Conservation (phyloP, 2,888 invertebrate species). For the Lasioglossum lativentre region DNA sequence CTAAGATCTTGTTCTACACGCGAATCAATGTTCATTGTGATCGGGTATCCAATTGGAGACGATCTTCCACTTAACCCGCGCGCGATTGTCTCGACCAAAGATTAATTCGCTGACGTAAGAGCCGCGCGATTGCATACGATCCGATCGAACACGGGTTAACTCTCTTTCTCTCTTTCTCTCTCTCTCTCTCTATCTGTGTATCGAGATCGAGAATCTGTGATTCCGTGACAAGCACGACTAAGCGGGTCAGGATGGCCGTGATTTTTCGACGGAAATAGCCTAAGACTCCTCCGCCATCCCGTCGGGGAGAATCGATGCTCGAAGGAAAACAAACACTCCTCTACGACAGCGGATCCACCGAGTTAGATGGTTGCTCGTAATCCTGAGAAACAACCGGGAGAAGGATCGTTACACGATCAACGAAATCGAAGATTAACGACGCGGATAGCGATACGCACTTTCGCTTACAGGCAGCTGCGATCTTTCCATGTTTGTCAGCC, state of each 20-base stretch:
- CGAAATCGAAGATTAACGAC: neutral
- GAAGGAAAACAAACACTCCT: constrained; percentile 12
- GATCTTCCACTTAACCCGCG: neutral
- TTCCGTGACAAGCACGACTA: constrained; percentile 20
- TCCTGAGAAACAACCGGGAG: neutral
- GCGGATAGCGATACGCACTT: neutral
- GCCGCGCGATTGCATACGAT: neutral
- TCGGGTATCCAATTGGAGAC: neutral
- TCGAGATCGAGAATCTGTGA: constrained; percentile 18
- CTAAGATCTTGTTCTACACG: neutral
- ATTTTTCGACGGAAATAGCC: constrained; percentile 69
- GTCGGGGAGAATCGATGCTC: neutral
- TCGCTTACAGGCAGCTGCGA: neutral
- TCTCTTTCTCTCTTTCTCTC: neutral
- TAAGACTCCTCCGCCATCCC: constrained; percentile 49
- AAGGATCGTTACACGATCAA: neutral
- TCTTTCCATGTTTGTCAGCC: too few species aligned
- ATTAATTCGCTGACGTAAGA: constrained; percentile 34
- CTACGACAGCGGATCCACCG: neutral
- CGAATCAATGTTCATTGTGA: neutral
- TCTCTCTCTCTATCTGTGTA: neutral
- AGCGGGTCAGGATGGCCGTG: constrained; percentile 53
- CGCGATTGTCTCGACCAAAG: constrained; percentile 4
- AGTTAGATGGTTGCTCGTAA: neutral
- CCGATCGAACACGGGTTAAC: constrained; percentile 22